Percentiles rank a stretch among this genome's conserved stretches.
Evolutionary conservation across 2,797 vertebrate species (phyloP).

Genomic region (Oryzias dopingdopingensis): DNA sequence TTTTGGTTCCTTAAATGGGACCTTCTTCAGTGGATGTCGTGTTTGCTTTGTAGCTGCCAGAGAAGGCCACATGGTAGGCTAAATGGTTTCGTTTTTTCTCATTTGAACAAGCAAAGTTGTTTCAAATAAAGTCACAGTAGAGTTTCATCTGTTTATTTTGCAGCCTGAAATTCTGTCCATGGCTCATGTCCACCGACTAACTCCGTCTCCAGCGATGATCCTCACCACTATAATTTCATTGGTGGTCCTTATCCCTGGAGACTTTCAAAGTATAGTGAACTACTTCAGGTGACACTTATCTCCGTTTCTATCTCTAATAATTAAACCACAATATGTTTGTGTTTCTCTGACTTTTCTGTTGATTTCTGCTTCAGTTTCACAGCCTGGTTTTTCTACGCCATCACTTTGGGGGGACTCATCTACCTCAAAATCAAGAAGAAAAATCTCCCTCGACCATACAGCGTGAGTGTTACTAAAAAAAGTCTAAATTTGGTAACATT

Average conservation of each 20-base stretch:
- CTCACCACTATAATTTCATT: constrained; percentile 84
- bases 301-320: neutral
- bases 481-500: neutral
- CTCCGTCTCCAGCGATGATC: constrained; percentile 85
- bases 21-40: constrained; percentile 84
- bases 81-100: constrained; percentile 6
- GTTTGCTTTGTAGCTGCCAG: constrained; percentile 86
- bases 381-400: constrained; percentile 85
- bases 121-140: neutral
- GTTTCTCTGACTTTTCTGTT: constrained; percentile 18
- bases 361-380: constrained; percentile 77
- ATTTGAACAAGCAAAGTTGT: neutral
- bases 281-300: constrained; percentile 79
- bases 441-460: constrained; percentile 81
- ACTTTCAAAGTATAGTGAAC: constrained; percentile 86
- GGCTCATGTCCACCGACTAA: constrained; percentile 82
- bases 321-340: neutral
- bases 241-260: constrained; percentile 82
- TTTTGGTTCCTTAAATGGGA: constrained; percentile 84
- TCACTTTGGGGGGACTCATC: constrained; percentile 83
- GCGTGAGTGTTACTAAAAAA: constrained; percentile 63
- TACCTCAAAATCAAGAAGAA: constrained; percentile 88
- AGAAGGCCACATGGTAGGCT: constrained; percentile 88
- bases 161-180: constrained; percentile 87
- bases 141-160: constrained; percentile 27